Percentiles rank a stretch among this genome's conserved stretches.
These are phyloP conservation scores for Glyptemys insculpta DNA, from an alignment of 2,797 vertebrate species.

Conservation along the genomic window DNA sequence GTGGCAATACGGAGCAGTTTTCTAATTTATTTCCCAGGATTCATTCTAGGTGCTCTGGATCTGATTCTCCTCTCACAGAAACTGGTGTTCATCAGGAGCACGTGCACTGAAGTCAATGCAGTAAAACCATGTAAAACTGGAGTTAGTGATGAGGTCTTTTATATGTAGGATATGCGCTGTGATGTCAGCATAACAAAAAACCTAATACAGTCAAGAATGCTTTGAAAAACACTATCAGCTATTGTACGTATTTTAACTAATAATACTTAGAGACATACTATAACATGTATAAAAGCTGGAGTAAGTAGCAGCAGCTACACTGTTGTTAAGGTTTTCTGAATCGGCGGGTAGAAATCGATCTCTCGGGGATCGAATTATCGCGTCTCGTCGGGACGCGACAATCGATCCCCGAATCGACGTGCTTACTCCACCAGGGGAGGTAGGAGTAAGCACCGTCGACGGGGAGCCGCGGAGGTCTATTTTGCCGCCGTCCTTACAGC, in stretches of 20 bases:
- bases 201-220: neutral
- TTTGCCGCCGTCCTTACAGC: too few species aligned
- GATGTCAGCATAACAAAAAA: neutral
- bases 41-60: fast-evolving
- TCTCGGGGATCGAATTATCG: too few species aligned
- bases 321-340: neutral
- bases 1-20: neutral
- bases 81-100: fast-evolving
- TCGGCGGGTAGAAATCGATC: too few species aligned
- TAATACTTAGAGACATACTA: neutral
- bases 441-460: too few species aligned
- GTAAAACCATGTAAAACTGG: neutral
- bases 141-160: neutral
- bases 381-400: too few species aligned
- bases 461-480: too few species aligned
- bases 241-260: neutral
- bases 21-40: neutral
- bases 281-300: neutral
- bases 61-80: neutral
- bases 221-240: neutral
- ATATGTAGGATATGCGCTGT: neutral
- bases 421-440: too few species aligned
- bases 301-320: neutral
- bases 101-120: neutral
- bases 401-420: too few species aligned